Conservation (phyloP, 2,113 vertebrate species). For the Mionectes macconnelli region DNA sequence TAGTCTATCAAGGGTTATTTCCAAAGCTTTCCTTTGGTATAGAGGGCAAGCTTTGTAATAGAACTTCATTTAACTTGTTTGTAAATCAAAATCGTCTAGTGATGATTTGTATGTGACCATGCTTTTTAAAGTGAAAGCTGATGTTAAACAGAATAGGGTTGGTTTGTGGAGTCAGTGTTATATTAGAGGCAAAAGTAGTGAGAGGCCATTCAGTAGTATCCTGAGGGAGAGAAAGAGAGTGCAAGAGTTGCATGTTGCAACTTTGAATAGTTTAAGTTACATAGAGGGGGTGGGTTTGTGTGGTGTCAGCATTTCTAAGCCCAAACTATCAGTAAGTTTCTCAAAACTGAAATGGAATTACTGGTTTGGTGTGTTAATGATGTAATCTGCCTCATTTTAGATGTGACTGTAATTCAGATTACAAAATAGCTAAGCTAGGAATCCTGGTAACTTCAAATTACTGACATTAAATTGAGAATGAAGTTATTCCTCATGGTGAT, state of each 20-base stretch:
- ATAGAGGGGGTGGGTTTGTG: neutral
- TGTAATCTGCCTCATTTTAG: neutral
- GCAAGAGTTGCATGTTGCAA: neutral
- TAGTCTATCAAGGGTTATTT: neutral
- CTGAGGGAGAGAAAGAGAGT: neutral
- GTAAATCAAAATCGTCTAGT: neutral
- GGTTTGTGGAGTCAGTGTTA: neutral
- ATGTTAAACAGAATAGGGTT: neutral
- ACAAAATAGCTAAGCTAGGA: neutral
- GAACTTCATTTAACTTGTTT: neutral
- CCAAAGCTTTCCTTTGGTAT: neutral
- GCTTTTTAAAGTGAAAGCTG: neutral
- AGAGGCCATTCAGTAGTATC: neutral
- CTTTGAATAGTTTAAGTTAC: neutral
- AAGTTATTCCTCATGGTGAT: neutral
- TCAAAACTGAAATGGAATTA: neutral
- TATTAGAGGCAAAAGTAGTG: neutral
- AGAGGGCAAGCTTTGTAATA: neutral
- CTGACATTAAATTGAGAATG: neutral
- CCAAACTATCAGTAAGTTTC: neutral
- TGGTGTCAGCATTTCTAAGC: neutral
- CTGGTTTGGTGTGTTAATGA: neutral
- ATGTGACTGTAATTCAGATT: neutral
- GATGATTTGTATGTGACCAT: neutral
- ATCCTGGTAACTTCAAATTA: neutral